Evolutionary conservation across 2,113 vertebrate genomes (phyloP).

Genomic region (Leucosticte australis): DNA sequence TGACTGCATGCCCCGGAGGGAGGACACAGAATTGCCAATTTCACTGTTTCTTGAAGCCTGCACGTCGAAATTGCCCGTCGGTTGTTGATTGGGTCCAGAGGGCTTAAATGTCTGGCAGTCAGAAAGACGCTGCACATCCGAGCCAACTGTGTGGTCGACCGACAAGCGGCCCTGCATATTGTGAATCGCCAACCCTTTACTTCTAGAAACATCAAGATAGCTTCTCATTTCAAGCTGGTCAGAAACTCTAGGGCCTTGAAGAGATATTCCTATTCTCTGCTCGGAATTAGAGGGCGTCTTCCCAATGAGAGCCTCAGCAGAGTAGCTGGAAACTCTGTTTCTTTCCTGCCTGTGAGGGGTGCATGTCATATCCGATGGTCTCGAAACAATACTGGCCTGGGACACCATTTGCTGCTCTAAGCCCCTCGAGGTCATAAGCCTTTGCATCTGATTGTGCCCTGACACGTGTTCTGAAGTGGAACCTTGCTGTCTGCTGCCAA

Average conservation of each 20-base stretch:
- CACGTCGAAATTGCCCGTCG: conserved; percentile 83
- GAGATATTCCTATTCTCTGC: conserved; percentile 87
- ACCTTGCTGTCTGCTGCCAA: conserved; percentile 79
- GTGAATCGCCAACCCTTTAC: conserved; percentile 84
- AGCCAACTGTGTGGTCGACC: conserved; percentile 78
- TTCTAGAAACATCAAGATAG: conserved; percentile 89
- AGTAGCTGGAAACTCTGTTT: conserved; percentile 95
- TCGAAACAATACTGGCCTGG: conserved; percentile 85
- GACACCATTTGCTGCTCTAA: conserved; percentile 94
- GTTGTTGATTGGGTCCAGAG: conserved; percentile 77
- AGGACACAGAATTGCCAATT: conserved; percentile 79
- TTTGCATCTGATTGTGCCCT: conserved; percentile 87
- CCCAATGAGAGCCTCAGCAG: conserved; percentile 94
- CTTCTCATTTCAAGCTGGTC: conserved; percentile 92
- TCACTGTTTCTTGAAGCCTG: conserved; percentile 91
- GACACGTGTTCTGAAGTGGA: conserved; percentile 74
- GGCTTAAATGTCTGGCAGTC: conserved; percentile 92
- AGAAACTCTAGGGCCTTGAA: conserved; percentile 84
- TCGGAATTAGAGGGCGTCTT: conserved; percentile 88
- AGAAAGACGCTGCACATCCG: conserved; percentile 85
- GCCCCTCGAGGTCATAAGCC: conserved; percentile 88
- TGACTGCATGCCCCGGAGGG: conserved; percentile 84
- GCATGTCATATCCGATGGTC: conserved; percentile 87
- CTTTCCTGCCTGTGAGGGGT: conserved; percentile 91
- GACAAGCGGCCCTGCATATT: conserved; percentile 85